Evolutionary conservation across 2,113 vertebrate species (phyloP), one percentile per base, ranked within the genome.

Genomic region (Porphyrio hochstetteri): DNA sequence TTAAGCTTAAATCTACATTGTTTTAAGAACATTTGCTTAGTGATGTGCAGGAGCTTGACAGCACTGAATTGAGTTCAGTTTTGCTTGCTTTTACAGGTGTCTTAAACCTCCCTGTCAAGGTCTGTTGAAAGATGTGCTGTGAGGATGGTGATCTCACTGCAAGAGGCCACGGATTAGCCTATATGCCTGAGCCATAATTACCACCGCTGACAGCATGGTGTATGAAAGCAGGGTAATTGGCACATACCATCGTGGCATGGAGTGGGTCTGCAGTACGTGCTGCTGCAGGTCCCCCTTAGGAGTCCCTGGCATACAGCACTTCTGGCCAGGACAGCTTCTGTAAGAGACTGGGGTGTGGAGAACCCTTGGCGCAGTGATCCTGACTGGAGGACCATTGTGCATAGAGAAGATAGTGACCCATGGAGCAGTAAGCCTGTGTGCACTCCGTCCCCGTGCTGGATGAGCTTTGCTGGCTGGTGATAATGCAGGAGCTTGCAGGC

Each of bases 191-290:
- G 78, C n/a, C 28, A 6, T 40, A 35, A 70, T 63, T 70, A 63
- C 65, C 55, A 31, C 27, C 0, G 0, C 64, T 21, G 40, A 24
- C 31, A 67, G 74, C 24, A 65, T 40, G 52, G 11, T 3, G 6
- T 42, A 10, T 7, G 15, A 52, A 53, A 16, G 40, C 40, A 33
- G 70, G 35, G 13, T 21, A 57, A 74, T 8, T 52, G 81, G 44
- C 46, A 75, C 44, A 10, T 8, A 29, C 18, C 0, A 0, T 27
- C 50, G 35, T 10, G 33, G 64, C 2, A 15, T 1, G 4, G 76
- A 68, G 57, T 2, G 2, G 42, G 36, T 31, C 70, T 71, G 71
- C 86, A 76, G 36, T 4, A 5, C 27, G 28, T 55, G 57, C 50
- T 79, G 67, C 67, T 1, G 1, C 9, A 29, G 50, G 11, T 24